Base-by-base conservation (phyloP, 2,113 vertebrate genomes). In the Athene cunicularia region DNA sequence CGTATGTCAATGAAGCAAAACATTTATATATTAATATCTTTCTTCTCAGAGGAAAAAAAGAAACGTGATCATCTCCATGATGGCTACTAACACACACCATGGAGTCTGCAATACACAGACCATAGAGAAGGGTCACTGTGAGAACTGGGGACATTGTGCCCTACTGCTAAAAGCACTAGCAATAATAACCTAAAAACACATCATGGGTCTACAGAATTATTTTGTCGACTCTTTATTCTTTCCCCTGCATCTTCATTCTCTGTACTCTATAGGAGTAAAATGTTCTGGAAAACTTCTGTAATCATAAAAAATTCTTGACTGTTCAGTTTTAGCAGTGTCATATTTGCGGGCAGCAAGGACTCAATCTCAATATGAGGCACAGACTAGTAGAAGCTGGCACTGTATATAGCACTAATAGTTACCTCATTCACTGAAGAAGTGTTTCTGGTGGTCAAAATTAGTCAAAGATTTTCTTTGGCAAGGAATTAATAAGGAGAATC, bases 1-100 rank as follows among this genome's bases (percentile, higher is more conserved):
- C 14, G 13, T 20, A 14, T 55, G 14, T 43, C 10, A 86, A 5
- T 1, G 0, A 1, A 8, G 7, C 1, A 2, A 14, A 39, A 41
- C 8, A 3, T 62, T 68, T 55, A 37, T 66, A 41, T 41, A 28
- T 35, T 12, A 55, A 23, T 60, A 67, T 43, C 17, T 87, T 89
- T 15, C 16, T 83, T 88, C 43, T 14, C 14, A 71, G 43, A 67
- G 7, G 37, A 45, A 58, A 63, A 86, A 77, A 9, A 27, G 9
- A 91, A 11, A 41, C 19, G 20, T 5, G 26, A 10, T 30, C 11
- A 32, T 73, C 64, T 55, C 41, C 1, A 0, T 52, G 24, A n/a
- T 22, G 80, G 47, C 23, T 86, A 20, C 12, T 60, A 74, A 79
- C 22, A 80, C 6, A 4, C 11, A 30, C 10, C 22, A 12, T 37